Evolutionary conservation across 2,888 invertebrate genomes (phyloP), one percentile per base, ranked within the genome.

Genomic region (Sinopyrophorus schimmeli): DNA sequence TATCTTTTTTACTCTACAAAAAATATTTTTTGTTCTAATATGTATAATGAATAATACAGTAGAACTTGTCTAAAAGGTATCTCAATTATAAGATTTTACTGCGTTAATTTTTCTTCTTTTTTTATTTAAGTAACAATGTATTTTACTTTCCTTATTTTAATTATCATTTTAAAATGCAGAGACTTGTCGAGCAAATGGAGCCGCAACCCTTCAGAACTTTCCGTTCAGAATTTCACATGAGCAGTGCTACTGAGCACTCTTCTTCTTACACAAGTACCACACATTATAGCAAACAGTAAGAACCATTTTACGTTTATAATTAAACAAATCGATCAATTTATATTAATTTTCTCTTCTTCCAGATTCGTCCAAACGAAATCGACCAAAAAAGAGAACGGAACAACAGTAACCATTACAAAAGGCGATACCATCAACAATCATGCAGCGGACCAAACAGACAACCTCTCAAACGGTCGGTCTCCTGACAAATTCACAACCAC

Each of bases 181-280:
- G 83, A 65, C 77, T 82, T 69, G 82, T 84, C 58, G 81, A 81
- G 70, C 80, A 81, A 61, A 80, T 84, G 81, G 81, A 83, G 65
- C 84, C 84, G 60, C 81, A 82, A 59, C 84, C 85, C 50, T 81
- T 85, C 61, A 80, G 81, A 62, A 89, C 89, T 49, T 91, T 89
- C 81, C 83, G 89, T 62, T 87, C 88, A 53, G 90, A 90, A 73
- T 87, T 89, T 75, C 87, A 86, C 73, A 79, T 85, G 72, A 80
- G 81, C 57, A 79, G 79, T 57, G 80, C 81, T 58, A 80, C 81
- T 47, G 85, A 85, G 64, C 81, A 81, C 46, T 76, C 76, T 47
- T 72, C 76, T 16, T 75, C 77, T 1, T 84, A 81, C 35, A 83
- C 82, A 41, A 82, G 83, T 3, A 78, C 78, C 2, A 80, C 83